Base-by-base conservation (phyloP, 2,888 invertebrate genomes). In the Pasiphila rectangulata region DNA sequence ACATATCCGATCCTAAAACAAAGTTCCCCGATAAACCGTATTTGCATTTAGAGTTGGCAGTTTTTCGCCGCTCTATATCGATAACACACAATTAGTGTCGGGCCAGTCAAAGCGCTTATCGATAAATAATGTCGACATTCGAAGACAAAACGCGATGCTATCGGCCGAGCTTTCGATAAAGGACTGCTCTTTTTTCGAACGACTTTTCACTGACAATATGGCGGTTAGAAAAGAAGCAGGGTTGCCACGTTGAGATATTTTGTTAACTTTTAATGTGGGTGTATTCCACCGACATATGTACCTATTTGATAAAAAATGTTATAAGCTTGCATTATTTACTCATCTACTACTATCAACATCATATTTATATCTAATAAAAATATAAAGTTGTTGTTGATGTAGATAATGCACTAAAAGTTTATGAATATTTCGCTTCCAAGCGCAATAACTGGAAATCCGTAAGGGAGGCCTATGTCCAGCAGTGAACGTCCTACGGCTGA, bases 1-100 rank as follows among this genome's bases (percentile, higher is more conserved):
- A 35, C 38, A 25, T 20, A 13, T 43, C 49, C 34, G 52, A 56
- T 56, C 49, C 19, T 16, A 38, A 44, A 52, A 58, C 56, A 56
- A 56, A 58, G 50, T 56, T 30, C 7, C 39, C 46, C 49, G 59
- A 58, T 59, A 63, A 55, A 53, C 54, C 59, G 65, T 65, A 78
- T 79, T 79, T 75, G 71, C 76, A 77, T 79, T 59, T 66, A 56
- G 59, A 63, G 39, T 54, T 63, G 72, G 58, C 65, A 65, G 63
- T 72, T 72, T 72, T 76, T 69, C 65, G 61, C 67, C 64, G 64
- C 61, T 47, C 56, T 49, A 43, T 46, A 54, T 70, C 75, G 82
- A 78, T 83, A 78, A 64, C 62, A 73, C 79, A 83, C 83, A 86
- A 86, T 86, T 86, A 86, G 84, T 79, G 85, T 83, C 83, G 53